A percentile compares a stretch with the other conserved stretches of the same genome.
Evolutionary conservation across 1,140 invertebrate species (phyloP).

Genomic region (Phenacoccus solenopsis): DNA sequence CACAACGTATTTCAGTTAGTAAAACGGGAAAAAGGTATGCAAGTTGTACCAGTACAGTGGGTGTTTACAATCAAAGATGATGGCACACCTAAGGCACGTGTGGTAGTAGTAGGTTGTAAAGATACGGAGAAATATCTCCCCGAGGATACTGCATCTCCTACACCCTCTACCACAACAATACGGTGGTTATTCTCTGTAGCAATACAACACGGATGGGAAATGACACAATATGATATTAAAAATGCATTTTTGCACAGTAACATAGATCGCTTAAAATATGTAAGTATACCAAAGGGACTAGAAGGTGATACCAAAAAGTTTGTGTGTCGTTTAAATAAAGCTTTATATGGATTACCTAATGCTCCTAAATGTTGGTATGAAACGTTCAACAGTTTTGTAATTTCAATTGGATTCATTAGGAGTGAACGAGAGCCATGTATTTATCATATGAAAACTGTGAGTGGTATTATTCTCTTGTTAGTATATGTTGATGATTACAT

Average conservation of each 20-base stretch:
- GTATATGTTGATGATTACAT: conserved; percentile 34
- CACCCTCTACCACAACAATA: conserved; percentile 24
- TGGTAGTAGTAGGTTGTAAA: conserved; percentile 24
- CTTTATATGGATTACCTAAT: conserved; percentile 28
- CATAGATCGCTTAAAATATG: neutral
- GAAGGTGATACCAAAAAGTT: neutral
- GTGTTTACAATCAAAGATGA: conserved; percentile 24
- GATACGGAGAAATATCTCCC: conserved; percentile 22
- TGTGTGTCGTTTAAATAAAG: conserved; percentile 20
- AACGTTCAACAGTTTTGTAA: conserved; percentile 29
- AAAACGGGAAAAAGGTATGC: conserved; percentile 27
- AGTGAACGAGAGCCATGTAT: conserved; percentile 25
- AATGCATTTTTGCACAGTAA: conserved; percentile 9
- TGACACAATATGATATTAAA: conserved; percentile 20
- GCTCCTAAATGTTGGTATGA: conserved; percentile 30
- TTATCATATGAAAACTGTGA: conserved; percentile 18
- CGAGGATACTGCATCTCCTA: conserved; percentile 30
- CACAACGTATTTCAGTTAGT: conserved; percentile 31
- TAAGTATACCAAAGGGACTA: conserved; percentile 1
- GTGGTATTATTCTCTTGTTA: conserved; percentile 21
- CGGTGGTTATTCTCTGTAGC: conserved; percentile 30
- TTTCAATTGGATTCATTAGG: conserved; percentile 24
- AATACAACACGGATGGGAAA: conserved; percentile 28
- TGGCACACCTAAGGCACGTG: conserved; percentile 22
- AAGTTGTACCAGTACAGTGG: conserved; percentile 28